Base-by-base conservation (phyloP, 2,797 vertebrate genomes). In the Ptychobarbus kaznakovi region DNA sequence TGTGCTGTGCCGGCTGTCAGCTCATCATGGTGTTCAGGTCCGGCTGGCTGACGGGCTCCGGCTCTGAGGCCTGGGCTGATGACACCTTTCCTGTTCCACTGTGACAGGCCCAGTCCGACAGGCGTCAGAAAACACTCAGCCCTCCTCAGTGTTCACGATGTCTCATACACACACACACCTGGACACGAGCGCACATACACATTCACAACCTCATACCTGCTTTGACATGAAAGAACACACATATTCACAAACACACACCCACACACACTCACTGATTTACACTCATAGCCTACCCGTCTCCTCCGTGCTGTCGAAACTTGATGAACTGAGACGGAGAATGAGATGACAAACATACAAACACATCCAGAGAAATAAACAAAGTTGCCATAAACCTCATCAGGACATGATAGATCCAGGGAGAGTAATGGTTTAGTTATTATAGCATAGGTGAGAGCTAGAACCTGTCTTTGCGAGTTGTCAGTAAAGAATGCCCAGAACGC, bases 41-140 rank as follows among this genome's bases (percentile, higher is more conserved):
- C 83, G 80, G 89, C 91, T 87, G 74, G 87, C 87, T 91, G 89
- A 92, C 87, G 87, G 90, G 89, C 86, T 89, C 84, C 83, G 49
- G 86, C 82, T 86, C 88, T 88, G 87, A 92, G 92, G 90, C 90
- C 91, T 87, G 89, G 89, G 90, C 90, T 90, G 93, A 93, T 94
- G 93, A 94, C 93, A 94, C 92, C 90, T 93, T 93, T 91, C 91
- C 92, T 92, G 90, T 92, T 92, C 92, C 89, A 90, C 88, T 91
- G 92, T 94, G 93, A 94, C 93, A 93, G 91, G 89, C 92, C 86
- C 90, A 92, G 91, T 92, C 90, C 90, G 92, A 93, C 92, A 93
- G 91, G 90, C 88, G 74, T 94, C 93, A 93, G 90, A 92, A 93
- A 93, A 93, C 93, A 92, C 90, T 93, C 92, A 91, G 92, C 92